These are phyloP conservation scores for Platysteira castanea DNA, from an alignment of 2,113 vertebrate species.

Conservation along the genomic window DNA sequence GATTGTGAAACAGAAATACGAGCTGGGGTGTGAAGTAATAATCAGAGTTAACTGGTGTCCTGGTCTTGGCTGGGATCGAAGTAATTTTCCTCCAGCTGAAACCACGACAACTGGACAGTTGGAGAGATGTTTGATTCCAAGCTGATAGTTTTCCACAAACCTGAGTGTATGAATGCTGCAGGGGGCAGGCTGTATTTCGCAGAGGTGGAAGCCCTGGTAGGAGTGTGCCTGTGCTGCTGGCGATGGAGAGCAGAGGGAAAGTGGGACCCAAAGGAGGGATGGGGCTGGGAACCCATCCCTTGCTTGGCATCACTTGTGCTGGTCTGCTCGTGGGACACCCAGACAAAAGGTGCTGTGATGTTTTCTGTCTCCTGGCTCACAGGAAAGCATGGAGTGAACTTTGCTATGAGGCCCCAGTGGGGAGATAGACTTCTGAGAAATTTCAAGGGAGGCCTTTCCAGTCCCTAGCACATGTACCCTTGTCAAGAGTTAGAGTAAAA, in stretches of 20 bases:
- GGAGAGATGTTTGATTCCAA: neutral
- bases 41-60: neutral
- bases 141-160: neutral
- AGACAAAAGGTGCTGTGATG: accelerated
- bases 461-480: neutral
- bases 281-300: neutral
- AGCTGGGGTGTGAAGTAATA: neutral
- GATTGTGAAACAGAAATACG: neutral
- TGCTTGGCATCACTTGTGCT: neutral
- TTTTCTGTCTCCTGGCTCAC: neutral
- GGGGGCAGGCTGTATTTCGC: accelerated
- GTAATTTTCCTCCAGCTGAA: neutral
- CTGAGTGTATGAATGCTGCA: accelerated
- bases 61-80: neutral
- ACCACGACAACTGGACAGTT: neutral
- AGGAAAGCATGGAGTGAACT: neutral
- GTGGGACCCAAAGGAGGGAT: neutral
- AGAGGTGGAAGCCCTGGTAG: neutral
- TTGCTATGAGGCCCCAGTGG: neutral
- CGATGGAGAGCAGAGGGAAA: accelerated
- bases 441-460: neutral
- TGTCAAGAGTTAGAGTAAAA: neutral
- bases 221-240: accelerated
- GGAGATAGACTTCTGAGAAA: neutral
- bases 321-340: neutral